Evolutionary conservation across 1,140 invertebrate species (phyloP).

Genomic region (Ptiloglossa arizonensis): DNA sequence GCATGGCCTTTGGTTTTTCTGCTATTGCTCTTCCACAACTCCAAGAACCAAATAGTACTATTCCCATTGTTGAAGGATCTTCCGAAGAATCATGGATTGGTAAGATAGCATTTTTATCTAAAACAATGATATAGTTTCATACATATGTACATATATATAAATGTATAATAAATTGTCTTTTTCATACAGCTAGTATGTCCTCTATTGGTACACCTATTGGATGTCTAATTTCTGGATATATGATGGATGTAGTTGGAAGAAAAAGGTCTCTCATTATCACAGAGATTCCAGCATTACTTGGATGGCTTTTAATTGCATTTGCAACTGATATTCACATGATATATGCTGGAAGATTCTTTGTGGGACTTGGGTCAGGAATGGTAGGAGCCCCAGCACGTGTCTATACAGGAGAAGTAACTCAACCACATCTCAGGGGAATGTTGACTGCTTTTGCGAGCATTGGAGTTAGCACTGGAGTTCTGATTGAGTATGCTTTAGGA

Average conservation of each 20-base stretch:
- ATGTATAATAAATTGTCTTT: background rate
- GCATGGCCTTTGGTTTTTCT: conserved; percentile 88
- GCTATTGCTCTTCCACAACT: conserved; percentile 88
- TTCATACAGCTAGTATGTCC: conserved; percentile 86
- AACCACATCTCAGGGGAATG: conserved; percentile 87
- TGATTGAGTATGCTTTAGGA: conserved; percentile 86
- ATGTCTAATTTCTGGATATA: conserved; percentile 86
- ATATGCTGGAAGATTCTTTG: conserved; percentile 85
- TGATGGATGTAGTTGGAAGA: conserved; percentile 87
- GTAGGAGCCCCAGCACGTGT: conserved; percentile 87
- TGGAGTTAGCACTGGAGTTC: conserved; percentile 84
- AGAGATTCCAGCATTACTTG: conserved; percentile 86
- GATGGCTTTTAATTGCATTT: conserved; percentile 85
- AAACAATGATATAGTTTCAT: no score
- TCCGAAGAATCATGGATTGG: conserved; percentile 88
- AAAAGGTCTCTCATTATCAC: conserved; percentile 86
- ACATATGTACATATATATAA: no score
- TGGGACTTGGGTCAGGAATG: conserved; percentile 87
- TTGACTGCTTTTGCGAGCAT: conserved; percentile 85
- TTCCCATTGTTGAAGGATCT: conserved; percentile 81
- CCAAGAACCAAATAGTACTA: conserved; percentile 80
- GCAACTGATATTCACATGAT: conserved; percentile 85
- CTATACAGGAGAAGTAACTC: conserved; percentile 87
- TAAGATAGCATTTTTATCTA: conserved; percentile 70
- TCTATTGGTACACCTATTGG: conserved; percentile 88